Evolutionary conservation across 2,888 invertebrate genomes (phyloP).

Genomic region (Agonopterix arenella): DNA sequence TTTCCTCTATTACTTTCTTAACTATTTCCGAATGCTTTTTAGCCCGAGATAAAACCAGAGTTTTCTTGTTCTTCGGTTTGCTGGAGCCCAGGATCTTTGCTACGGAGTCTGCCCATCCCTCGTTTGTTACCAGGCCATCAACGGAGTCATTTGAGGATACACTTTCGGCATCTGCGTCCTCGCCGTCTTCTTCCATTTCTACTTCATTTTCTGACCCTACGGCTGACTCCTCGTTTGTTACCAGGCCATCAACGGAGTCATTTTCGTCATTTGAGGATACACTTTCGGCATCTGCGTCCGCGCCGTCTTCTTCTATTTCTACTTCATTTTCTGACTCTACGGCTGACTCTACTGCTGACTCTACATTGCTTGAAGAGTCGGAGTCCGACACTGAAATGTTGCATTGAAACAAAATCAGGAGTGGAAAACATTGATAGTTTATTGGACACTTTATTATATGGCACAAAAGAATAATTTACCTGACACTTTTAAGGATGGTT

Average conservation of each 20-base stretch:
- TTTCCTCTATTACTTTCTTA: conserved; percentile 57
- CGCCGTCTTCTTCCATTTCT: conserved; percentile 17
- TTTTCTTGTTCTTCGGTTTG: conserved; percentile 85
- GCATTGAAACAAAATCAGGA: too few relatives aligned
- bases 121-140: conserved; percentile 61
- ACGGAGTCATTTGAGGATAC: conserved; percentile 22
- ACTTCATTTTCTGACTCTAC: conserved; percentile 35
- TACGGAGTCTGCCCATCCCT: conserved; percentile 90
- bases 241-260: conserved; percentile 23
- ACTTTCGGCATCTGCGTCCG: conserved; percentile 29
- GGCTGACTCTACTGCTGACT: conserved; percentile 25
- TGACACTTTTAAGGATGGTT: conserved; percentile 47
- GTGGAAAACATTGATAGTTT: too few relatives aligned
- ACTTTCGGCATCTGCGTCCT: conserved; percentile 29
- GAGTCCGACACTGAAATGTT: conserved; percentile 37
- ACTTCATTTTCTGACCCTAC: conserved; percentile 35
- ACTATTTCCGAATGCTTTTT: conserved; percentile 80
- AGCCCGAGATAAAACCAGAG: conserved; percentile 86
- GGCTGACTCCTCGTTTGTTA: too few relatives aligned
- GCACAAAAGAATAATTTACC: conserved; percentile 24
- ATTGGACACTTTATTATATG: too few relatives aligned
- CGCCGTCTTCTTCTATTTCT: conserved; percentile 17
- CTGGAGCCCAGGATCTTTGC: conserved; percentile 85
- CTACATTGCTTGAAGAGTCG: conserved; percentile 42
- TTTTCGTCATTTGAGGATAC: conserved; percentile 20